phyloP scores from a whole-genome alignment of 2,113 vertebrate species.

The Potamarius usumacintae region DNA sequence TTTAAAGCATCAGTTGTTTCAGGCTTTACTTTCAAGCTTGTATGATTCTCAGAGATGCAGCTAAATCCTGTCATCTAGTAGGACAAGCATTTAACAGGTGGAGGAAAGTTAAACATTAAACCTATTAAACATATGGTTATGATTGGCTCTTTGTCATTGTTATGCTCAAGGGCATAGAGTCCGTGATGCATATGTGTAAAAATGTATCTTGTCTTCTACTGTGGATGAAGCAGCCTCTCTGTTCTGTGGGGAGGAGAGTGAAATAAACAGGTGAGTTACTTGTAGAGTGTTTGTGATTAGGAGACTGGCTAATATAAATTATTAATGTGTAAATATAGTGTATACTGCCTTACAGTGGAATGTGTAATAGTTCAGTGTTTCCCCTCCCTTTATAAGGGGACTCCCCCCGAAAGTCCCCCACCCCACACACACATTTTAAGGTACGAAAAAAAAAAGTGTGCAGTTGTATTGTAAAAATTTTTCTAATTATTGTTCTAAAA shows the following conservation, averaged over 20 bases:
- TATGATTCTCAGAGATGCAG: background rate
- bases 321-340: background rate
- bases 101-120: background rate
- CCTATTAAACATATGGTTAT: background rate
- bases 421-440: too few relatives aligned
- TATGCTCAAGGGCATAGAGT: background rate
- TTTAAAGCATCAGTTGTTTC: background rate
- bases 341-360: background rate
- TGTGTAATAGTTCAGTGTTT: too few relatives aligned
- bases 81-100: background rate
- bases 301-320: background rate
- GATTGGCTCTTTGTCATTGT: background rate
- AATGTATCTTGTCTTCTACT: background rate
- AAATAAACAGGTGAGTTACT: background rate
- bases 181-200: background rate
- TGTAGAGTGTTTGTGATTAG: background rate
- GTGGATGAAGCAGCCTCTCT: background rate
- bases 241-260: background rate
- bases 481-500: too few relatives aligned
- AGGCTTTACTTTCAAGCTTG: background rate
- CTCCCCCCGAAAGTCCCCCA: too few relatives aligned
- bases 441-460: too few relatives aligned
- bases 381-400: too few relatives aligned
- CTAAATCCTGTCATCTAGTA: background rate
- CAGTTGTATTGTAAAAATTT: too few relatives aligned